Percentiles rank a stretch among this genome's conserved stretches.
phyloP scores from a whole-genome alignment of 2,888 invertebrate species.

The Eilema caniola region DNA sequence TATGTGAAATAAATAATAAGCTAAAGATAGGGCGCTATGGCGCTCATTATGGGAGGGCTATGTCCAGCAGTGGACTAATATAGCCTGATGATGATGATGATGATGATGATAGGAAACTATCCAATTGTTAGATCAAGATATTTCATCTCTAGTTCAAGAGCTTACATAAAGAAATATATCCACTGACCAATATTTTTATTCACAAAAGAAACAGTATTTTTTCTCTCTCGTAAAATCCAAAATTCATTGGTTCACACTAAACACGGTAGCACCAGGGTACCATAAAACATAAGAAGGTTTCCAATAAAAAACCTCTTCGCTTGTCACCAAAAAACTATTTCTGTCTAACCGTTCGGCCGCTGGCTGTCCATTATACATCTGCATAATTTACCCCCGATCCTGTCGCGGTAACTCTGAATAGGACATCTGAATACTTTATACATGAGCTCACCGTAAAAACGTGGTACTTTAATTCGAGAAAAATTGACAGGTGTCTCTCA shows the following conservation, averaged over 20 bases:
- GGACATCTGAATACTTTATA: constrained; percentile 81
- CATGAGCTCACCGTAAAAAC: constrained; percentile 66
- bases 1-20: too few species aligned
- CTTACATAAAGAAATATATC: not conserved
- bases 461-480: constrained; percentile 55
- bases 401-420: constrained; percentile 71
- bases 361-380: constrained; percentile 80
- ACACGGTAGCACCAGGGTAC: constrained; percentile 25
- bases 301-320: constrained; percentile 37
- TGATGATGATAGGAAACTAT: too few species aligned
- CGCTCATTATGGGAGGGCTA: too few species aligned
- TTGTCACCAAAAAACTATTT: constrained; percentile 71
- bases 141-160: not conserved
- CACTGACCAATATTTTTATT: not conserved
- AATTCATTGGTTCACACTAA: constrained; percentile 22
- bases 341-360: constrained; percentile 62
- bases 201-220: not conserved
- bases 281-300: constrained; percentile 39
- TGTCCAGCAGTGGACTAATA: too few species aligned
- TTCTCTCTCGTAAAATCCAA: constrained; percentile 15
- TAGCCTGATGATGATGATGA: too few species aligned
- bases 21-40: too few species aligned
- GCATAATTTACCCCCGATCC: constrained; percentile 81
- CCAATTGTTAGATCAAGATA: not conserved
- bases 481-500: constrained; percentile 81